Percentiles rank a stretch among this genome's conserved stretches.
These are phyloP conservation scores for Atta cephalotes DNA, from an alignment of 1,140 invertebrate species.

Conservation along the genomic window DNA sequence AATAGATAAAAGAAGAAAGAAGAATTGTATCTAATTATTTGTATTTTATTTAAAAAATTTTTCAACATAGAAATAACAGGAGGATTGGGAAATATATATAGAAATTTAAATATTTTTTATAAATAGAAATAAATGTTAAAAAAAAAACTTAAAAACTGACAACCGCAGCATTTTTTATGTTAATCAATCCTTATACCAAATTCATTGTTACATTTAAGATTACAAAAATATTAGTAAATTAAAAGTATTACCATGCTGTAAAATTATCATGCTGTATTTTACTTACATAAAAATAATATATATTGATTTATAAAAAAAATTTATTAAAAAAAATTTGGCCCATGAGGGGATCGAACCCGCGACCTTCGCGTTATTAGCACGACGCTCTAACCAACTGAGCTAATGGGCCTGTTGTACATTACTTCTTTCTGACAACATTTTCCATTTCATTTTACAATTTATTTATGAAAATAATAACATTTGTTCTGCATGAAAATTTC, in stretches of 20 bases:
- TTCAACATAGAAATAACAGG: too few species aligned
- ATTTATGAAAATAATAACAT: neutral
- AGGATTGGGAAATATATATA: too few species aligned
- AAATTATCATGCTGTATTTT: neutral
- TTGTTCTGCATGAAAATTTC: neutral
- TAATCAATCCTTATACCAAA: neutral
- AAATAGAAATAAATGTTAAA: neutral
- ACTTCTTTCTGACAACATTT: neutral
- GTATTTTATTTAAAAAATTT: too few species aligned
- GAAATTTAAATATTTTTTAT: neutral
- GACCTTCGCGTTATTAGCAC: slow-evolving; percentile 87
- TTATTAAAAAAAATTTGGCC: too few species aligned
- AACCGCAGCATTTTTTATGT: neutral
- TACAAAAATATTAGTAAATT: neutral
- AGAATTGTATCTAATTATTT: neutral
- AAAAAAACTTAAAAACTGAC: neutral
- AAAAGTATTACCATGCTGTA: neutral
- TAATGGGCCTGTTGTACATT: slow-evolving; percentile 61
- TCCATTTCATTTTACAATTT: neutral
- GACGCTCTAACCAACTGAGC: slow-evolving; percentile 86
- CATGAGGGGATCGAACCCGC: slow-evolving; percentile 85
- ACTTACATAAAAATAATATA: too few species aligned
- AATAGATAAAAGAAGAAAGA: slow-evolving; percentile 1
- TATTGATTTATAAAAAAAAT: too few species aligned
- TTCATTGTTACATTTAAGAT: neutral